These are phyloP conservation scores for Tinea trinotella DNA, from an alignment of 2,888 invertebrate genomes.

Conservation along the genomic window DNA sequence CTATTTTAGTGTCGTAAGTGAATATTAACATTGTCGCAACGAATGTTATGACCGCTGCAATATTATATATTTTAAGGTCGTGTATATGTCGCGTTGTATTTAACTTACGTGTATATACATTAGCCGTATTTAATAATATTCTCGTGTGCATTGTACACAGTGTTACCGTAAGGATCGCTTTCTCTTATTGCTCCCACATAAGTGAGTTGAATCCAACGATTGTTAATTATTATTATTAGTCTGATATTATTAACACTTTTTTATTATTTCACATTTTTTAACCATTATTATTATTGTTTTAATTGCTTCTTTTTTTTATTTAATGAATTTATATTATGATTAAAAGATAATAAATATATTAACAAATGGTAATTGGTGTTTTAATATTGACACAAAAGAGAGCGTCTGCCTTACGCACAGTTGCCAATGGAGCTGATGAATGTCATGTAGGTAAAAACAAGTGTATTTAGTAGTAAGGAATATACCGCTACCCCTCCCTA, in stretches of 20 bases:
- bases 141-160: too few species aligned
- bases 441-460: too few species aligned
- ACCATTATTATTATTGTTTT: not conserved
- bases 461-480: too few species aligned
- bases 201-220: conserved; percentile 50
- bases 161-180: conserved; percentile 42
- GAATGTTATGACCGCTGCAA: not conserved
- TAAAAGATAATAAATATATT: conserved; percentile 5
- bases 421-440: too few species aligned
- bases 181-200: conserved; percentile 53
- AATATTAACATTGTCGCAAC: not conserved
- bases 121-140: too few species aligned
- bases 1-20: conserved; percentile 38
- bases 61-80: not conserved
- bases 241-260: conserved; percentile 1
- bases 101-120: too few species aligned
- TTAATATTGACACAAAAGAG: too few species aligned
- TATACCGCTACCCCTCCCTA: too few species aligned
- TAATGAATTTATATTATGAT: not conserved
- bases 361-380: not conserved
- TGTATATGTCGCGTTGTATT: too few species aligned
- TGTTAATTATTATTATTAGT: conserved; percentile 6
- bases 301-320: not conserved
- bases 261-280: conserved; percentile 1
- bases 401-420: too few species aligned